Base-by-base conservation (phyloP, 2,888 invertebrate genomes). In the Allolobophora icterica region DNA sequence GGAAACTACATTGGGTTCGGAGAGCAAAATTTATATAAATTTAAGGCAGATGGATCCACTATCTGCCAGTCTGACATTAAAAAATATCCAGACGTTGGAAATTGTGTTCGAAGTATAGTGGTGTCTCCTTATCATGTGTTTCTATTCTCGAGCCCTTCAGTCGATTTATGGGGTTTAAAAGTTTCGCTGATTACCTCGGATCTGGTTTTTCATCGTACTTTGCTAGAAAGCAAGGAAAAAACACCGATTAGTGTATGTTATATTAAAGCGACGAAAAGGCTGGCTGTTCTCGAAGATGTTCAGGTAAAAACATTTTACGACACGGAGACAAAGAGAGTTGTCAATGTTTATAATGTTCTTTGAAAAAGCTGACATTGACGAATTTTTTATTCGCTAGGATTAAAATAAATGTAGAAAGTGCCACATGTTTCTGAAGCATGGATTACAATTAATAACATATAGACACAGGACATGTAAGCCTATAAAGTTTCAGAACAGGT, bases 1-100 rank as follows among this genome's bases (percentile, higher is more conserved):
- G 71, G 71, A 71, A 71, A 71, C 71, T 71, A 71, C n/a, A n/a
- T 71, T n/a, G 71, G 71, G n/a, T 71, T 71, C 8, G 71, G 71
- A 71, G n/a, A 71, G 30, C 30, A 71, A n/a, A 71, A n/a, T n/a
- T 11, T 71, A 11, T 71, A 71, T n/a, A 71, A n/a, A 71, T 71
- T 71, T n/a, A 71, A n/a, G 13, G n/a, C n/a, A 30, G 71, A 71
- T 71, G 71, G 71, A 71, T 71, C 71, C 30, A 71, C 8, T 71
- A n/a, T 71, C 71, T 71, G 71, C 17, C 30, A 71, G 71, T 71
- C 71, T 71, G 71, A 30, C n/a, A n/a, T 71, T 30, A n/a, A 4
- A 30, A 71, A 71, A n/a, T n/a, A 71, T 71, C 71, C 71, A n/a
- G 71, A 71, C 30, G n/a, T 30, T 71, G 71, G 71, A 71, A 11